These are phyloP conservation scores for Eulimnadia texana DNA, from an alignment of 1,140 invertebrate species.

Conservation along the genomic window DNA sequence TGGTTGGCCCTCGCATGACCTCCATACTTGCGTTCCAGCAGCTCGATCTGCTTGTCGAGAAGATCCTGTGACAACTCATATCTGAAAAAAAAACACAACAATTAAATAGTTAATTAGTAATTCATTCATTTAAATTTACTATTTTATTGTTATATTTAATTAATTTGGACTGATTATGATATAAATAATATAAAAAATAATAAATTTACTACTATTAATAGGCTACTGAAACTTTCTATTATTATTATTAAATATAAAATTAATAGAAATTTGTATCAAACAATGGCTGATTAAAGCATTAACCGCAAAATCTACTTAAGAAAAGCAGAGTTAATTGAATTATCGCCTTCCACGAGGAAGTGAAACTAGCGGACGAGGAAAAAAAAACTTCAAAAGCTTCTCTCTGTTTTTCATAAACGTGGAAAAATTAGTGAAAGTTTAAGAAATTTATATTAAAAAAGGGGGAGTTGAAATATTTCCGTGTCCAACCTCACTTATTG, in stretches of 20 bases:
- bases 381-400: too few species aligned
- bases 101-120: not conserved
- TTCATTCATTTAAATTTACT: not conserved
- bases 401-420: too few species aligned
- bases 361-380: too few species aligned
- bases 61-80: conserved; percentile 94
- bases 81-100: conserved; percentile 31
- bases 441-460: too few species aligned
- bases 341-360: too few species aligned
- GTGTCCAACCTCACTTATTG: too few species aligned
- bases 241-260: too few species aligned
- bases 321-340: not conserved
- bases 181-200: too few species aligned
- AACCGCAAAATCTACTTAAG: not conserved
- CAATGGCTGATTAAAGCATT: not conserved
- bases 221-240: too few species aligned
- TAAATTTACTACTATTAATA: too few species aligned
- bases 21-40: conserved; percentile 87
- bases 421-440: too few species aligned
- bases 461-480: too few species aligned
- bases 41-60: conserved; percentile 87
- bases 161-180: not conserved
- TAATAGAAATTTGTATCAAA: not conserved
- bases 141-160: not conserved
- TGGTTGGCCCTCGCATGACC: conserved; percentile 65